Evolutionary conservation across 2,888 invertebrate genomes (phyloP).

Genomic region (Aethes cnicana): DNA sequence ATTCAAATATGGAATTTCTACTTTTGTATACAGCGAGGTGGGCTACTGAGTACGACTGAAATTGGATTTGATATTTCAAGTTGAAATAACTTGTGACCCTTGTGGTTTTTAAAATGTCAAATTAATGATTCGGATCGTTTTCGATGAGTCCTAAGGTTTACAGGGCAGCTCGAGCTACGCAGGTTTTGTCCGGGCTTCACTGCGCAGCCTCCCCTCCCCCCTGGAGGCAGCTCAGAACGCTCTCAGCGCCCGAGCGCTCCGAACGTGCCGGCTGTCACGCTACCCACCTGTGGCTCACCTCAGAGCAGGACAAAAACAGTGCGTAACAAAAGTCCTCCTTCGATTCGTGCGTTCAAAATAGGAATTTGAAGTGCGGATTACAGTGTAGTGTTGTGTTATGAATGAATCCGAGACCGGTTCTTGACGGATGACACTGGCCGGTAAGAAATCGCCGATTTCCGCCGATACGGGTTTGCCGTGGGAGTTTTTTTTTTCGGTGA

Average conservation of each 20-base stretch:
- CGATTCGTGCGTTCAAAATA: constrained; percentile 44
- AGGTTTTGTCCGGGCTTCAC: constrained; percentile 50
- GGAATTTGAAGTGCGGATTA: constrained; percentile 51
- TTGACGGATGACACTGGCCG: constrained; percentile 51
- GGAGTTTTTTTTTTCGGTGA: constrained; percentile 43
- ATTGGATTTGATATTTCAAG: too few relatives aligned
- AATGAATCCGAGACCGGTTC: constrained; percentile 53
- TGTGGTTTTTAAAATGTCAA: not conserved
- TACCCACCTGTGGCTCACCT: constrained; percentile 68
- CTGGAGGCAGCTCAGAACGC: constrained; percentile 50
- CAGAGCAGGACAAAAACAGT: constrained; percentile 38
- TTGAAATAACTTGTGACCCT: too few relatives aligned
- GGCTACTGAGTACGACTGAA: too few relatives aligned
- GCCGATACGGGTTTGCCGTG: constrained; percentile 54
- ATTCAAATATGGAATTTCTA: too few relatives aligned
- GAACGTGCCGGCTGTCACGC: constrained; percentile 43
- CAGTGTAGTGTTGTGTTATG: constrained; percentile 58
- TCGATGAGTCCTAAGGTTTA: not conserved
- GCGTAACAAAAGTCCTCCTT: constrained; percentile 37
- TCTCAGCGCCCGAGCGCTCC: constrained; percentile 46
- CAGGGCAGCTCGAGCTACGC: constrained; percentile 42
- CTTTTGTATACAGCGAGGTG: too few relatives aligned
- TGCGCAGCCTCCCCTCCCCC: constrained; percentile 35
- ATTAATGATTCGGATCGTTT: not conserved
- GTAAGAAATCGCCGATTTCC: constrained; percentile 53